phyloP scores from a whole-genome alignment of 2,888 invertebrate genomes.

The Mamestra brassicae region DNA sequence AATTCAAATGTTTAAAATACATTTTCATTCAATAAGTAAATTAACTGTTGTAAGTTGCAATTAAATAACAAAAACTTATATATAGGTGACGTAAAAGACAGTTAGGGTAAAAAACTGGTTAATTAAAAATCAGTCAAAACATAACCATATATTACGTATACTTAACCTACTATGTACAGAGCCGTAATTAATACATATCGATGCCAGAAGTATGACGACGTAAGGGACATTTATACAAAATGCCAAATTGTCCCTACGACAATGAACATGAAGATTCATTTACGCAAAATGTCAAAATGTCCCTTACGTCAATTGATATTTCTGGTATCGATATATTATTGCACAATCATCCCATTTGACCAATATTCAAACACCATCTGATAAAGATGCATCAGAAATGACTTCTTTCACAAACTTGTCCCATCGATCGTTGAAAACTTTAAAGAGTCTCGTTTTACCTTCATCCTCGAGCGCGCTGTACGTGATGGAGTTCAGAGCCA shows the following conservation, averaged over 20 bases:
- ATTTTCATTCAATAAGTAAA: no score
- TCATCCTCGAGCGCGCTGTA: slow-evolving; percentile 90
- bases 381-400: slow-evolving; percentile 51
- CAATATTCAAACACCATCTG: neutral
- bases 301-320: no score
- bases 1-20: no score
- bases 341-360: neutral
- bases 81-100: neutral
- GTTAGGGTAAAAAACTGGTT: slow-evolving; percentile 1
- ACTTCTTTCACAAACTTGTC: slow-evolving; percentile 75
- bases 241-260: no score
- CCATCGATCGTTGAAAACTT: slow-evolving; percentile 80
- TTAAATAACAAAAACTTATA: neutral
- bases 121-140: neutral
- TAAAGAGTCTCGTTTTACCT: slow-evolving; percentile 72
- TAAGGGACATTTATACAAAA: no score
- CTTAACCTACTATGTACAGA: neutral
- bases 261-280: no score
- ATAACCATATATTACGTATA: neutral
- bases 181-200: neutral
- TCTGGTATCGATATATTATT: no score
- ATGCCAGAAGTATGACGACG: no score
- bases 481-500: slow-evolving; percentile 94
- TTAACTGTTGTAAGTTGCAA: no score
- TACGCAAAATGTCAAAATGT: no score